These are phyloP conservation scores for Drosophila cognata DNA, from an alignment of 2,888 invertebrate species.

Conservation along the genomic window DNA sequence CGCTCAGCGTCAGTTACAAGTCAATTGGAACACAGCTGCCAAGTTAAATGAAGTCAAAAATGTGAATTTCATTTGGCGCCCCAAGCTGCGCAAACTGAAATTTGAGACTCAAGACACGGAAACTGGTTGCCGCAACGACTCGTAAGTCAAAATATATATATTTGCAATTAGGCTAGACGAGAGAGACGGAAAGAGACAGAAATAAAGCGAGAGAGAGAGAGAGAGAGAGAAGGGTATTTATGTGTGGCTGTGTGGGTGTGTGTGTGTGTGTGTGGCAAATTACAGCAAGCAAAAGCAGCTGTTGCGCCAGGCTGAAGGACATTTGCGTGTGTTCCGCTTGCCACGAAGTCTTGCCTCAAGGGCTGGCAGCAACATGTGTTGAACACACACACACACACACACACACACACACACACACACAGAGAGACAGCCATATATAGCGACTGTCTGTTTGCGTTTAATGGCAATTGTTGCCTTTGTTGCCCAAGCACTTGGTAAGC, in stretches of 20 bases:
- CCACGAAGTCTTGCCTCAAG: constrained; percentile 32
- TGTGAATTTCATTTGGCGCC: constrained; percentile 73
- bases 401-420: background rate
- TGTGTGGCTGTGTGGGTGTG: background rate
- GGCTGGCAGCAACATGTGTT: constrained; percentile 67
- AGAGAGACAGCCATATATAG: background rate
- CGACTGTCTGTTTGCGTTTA: constrained; percentile 39
- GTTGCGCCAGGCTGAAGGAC: constrained; percentile 57
- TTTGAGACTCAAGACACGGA: constrained; percentile 27
- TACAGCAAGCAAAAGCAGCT: constrained; percentile 58
- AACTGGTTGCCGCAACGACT: constrained; percentile 53
- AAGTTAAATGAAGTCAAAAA: constrained; percentile 78
- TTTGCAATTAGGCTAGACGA: constrained; percentile 62
- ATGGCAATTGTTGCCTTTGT: constrained; percentile 60
- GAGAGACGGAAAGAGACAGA: background rate
- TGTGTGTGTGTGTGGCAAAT: constrained; percentile 40
- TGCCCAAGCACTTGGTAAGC: constrained; percentile 24
- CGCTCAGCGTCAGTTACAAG: constrained; percentile 58
- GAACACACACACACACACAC: constrained; percentile 3
- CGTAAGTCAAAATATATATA: constrained; percentile 54
- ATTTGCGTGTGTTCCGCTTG: constrained; percentile 29
- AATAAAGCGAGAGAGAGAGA: background rate
- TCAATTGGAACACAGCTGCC: constrained; percentile 67
- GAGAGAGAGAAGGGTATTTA: background rate
- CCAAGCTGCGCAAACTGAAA: constrained; percentile 25